Evolutionary conservation across 2,888 invertebrate genomes (phyloP).

Genomic region (Drosophila eohydei): DNA sequence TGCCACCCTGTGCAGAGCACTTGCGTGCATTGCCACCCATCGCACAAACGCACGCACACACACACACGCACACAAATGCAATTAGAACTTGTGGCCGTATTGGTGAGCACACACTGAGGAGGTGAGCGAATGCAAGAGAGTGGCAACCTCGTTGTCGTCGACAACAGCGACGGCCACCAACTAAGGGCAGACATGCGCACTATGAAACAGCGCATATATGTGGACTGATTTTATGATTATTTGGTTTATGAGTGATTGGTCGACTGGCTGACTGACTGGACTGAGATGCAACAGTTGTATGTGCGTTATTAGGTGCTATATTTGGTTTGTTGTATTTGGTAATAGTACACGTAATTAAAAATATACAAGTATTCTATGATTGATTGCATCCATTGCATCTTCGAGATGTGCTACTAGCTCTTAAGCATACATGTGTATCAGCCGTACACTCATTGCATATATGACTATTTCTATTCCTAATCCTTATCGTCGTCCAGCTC

Average conservation of each 20-base stretch:
- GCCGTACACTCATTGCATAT: conserved; percentile 7
- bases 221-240: conserved; percentile 30
- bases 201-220: conserved; percentile 39
- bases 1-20: conserved; percentile 48
- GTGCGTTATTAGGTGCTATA: conserved; percentile 29
- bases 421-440: neutral
- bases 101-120: conserved; percentile 29
- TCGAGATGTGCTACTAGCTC: conserved; percentile 55
- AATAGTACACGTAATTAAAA: conserved; percentile 49
- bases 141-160: conserved; percentile 10
- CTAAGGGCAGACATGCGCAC: conserved; percentile 71
- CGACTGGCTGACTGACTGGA: neutral
- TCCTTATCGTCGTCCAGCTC: conserved; percentile 72
- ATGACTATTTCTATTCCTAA: conserved; percentile 30
- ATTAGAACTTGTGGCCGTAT: conserved; percentile 20
- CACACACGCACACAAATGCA: conserved; percentile 9
- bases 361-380: conserved; percentile 45
- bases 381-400: conserved; percentile 70
- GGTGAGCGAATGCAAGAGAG: conserved; percentile 22
- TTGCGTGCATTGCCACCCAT: conserved; percentile 39
- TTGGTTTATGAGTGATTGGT: neutral
- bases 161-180: conserved; percentile 35
- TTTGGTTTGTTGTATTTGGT: conserved; percentile 58
- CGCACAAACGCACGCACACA: conserved; percentile 8
- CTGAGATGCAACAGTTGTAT: conserved; percentile 6